Evolutionary conservation across 1,140 invertebrate genomes (phyloP).

Genomic region (Platyscapa corneri): DNA sequence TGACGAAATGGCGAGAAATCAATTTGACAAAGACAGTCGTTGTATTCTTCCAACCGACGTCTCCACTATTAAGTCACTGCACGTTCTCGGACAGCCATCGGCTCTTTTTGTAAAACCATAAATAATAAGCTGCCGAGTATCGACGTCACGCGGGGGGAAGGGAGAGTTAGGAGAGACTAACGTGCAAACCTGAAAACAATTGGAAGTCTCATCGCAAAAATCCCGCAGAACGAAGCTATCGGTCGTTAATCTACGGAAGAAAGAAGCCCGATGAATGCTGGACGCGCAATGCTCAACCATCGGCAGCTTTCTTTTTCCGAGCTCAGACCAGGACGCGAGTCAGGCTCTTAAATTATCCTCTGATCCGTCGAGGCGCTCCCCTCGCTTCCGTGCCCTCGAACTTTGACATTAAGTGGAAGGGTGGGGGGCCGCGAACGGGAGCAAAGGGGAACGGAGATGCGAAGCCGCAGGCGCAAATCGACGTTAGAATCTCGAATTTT

Average conservation of each 20-base stretch:
- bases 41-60: too few relatives aligned
- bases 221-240: neutral
- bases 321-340: neutral
- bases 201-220: neutral
- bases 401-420: conserved; percentile 39
- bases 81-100: too few relatives aligned
- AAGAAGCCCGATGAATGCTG: conserved; percentile 1
- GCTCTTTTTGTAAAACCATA: too few relatives aligned
- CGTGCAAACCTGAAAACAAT: neutral
- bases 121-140: too few relatives aligned
- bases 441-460: neutral
- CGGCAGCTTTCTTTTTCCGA: neutral
- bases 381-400: neutral
- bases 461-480: neutral
- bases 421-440: neutral
- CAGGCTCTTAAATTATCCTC: conserved; percentile 35
- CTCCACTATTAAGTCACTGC: too few relatives aligned
- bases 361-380: conserved; percentile 13
- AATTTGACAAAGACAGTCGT: neutral
- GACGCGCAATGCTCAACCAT: neutral
- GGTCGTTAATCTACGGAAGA: neutral
- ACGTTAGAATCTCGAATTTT: neutral
- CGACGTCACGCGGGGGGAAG: too few relatives aligned
- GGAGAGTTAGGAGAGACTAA: neutral
- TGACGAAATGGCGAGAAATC: neutral